Conservation (phyloP, 1,140 invertebrate species). For the Penaeus japonicus region DNA sequence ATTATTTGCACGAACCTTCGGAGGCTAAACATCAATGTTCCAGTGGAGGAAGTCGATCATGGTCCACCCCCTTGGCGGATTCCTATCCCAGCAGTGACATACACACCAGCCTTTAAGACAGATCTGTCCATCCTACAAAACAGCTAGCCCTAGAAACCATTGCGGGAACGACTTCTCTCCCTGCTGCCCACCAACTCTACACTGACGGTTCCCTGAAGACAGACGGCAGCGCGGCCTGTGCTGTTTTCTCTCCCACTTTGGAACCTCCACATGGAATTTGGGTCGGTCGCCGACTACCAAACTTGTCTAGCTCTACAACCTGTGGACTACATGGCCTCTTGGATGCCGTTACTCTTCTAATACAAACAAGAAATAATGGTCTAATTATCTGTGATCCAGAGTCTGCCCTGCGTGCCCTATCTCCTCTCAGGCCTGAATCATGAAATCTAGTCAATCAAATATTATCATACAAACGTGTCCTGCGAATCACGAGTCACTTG, state of each 20-base stretch:
- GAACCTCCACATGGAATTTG: background rate
- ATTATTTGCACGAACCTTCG: background rate
- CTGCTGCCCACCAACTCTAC: conserved; percentile 21
- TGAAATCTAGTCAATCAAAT: background rate
- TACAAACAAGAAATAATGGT: conserved; percentile 17
- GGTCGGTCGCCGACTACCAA: background rate
- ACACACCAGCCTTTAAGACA: background rate
- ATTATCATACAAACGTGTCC: too few species aligned
- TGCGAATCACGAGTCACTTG: too few species aligned
- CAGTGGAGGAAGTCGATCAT: background rate
- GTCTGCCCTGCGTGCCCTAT: background rate
- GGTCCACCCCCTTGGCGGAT: background rate
- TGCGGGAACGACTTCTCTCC: background rate
- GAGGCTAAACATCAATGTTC: conserved; percentile 4
- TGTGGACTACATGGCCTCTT: conserved; percentile 15
- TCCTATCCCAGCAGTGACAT: background rate
- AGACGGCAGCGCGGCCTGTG: conserved; percentile 23
- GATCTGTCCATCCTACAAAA: background rate
- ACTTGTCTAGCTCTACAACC: conserved; percentile 19
- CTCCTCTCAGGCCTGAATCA: background rate
- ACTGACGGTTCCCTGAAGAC: conserved; percentile 15
- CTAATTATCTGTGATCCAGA: conserved; percentile 29
- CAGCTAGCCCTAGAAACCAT: conserved; percentile 29
- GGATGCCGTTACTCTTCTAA: background rate
- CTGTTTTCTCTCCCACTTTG: background rate